A percentile compares a stretch with the other conserved stretches of the same genome.
Evolutionary conservation across 2,797 vertebrate genomes (phyloP).

Genomic region (Ciconia nigra): DNA sequence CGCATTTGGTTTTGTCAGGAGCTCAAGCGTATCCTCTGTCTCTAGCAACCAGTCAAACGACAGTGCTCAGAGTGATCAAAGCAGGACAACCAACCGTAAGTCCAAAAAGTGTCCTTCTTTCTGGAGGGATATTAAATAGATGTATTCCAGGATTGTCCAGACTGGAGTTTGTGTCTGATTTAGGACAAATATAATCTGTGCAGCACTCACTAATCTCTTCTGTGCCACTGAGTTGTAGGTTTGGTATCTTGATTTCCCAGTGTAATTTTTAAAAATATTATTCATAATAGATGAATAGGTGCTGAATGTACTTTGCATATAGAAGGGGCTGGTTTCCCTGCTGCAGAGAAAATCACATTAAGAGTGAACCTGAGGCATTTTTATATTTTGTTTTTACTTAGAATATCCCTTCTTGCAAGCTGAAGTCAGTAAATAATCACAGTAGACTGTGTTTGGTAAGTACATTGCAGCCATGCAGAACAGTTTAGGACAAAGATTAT

Average conservation of each 20-base stretch:
- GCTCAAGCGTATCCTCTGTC: slow-evolving; percentile 87
- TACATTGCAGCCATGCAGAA: not conserved
- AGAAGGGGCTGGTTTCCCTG: not conserved
- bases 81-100: slow-evolving; percentile 82
- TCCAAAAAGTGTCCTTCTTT: not conserved
- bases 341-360: not conserved
- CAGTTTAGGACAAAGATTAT: not conserved
- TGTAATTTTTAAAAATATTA: not conserved
- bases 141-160: not conserved
- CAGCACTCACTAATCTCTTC: not conserved
- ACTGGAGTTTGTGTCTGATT: not conserved
- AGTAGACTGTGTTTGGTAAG: not conserved
- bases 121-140: not conserved
- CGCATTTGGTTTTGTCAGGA: slow-evolving; percentile 86
- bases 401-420: not conserved
- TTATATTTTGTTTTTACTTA: not conserved
- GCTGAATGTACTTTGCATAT: not conserved
- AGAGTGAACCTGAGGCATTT: not conserved
- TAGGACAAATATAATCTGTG: not conserved
- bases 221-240: not conserved
- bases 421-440: not conserved
- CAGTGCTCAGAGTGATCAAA: slow-evolving; percentile 81
- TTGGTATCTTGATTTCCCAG: not conserved
- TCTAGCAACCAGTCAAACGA: slow-evolving; percentile 89
- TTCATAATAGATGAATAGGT: not conserved